Evolutionary conservation across 1,140 invertebrate species (phyloP).

Genomic region (Oncopodura yosiiana): DNA sequence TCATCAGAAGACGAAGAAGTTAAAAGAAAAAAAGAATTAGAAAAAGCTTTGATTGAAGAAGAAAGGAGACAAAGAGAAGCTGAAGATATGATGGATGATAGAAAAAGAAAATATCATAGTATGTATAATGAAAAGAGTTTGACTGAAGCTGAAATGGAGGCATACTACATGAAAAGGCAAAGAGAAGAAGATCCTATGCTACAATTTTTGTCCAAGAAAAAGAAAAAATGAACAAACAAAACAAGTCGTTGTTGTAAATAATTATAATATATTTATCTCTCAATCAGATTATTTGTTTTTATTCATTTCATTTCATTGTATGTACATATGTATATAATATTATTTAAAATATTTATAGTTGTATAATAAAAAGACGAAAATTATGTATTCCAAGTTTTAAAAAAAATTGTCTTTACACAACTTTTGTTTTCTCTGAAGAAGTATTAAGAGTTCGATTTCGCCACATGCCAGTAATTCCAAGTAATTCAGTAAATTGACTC

Average conservation of each 20-base stretch:
- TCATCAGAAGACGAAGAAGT: conserved; percentile 39
- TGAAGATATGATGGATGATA: conserved; percentile 65
- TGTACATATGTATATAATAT: too few species aligned
- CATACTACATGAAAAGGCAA: conserved; percentile 74
- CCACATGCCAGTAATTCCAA: conserved; percentile 27
- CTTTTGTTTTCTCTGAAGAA: conserved; percentile 6
- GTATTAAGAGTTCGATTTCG: conserved; percentile 31
- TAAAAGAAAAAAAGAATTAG: conserved; percentile 38
- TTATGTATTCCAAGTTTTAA: too few species aligned
- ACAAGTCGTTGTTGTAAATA: too few species aligned
- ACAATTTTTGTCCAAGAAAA: conserved; percentile 37
- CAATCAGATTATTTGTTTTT: too few species aligned
- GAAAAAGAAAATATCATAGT: conserved; percentile 85
- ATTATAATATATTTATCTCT: too few species aligned
- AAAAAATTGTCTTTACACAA: too few species aligned
- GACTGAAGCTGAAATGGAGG: conserved; percentile 86
- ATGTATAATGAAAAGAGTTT: conserved; percentile 71
- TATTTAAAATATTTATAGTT: too few species aligned
- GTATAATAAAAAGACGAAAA: too few species aligned
- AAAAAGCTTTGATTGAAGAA: conserved; percentile 54
- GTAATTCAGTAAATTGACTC: conserved; percentile 25
- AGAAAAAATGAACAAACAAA: conserved; percentile 17
- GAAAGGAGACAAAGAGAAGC: conserved; percentile 52
- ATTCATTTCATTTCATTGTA: too few species aligned
- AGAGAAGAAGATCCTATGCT: conserved; percentile 86